These are phyloP conservation scores for Cassiopea andromeda DNA, from an alignment of 30 jellyfish, hydroid and myxozoan genomes.

Conservation along the genomic window DNA sequence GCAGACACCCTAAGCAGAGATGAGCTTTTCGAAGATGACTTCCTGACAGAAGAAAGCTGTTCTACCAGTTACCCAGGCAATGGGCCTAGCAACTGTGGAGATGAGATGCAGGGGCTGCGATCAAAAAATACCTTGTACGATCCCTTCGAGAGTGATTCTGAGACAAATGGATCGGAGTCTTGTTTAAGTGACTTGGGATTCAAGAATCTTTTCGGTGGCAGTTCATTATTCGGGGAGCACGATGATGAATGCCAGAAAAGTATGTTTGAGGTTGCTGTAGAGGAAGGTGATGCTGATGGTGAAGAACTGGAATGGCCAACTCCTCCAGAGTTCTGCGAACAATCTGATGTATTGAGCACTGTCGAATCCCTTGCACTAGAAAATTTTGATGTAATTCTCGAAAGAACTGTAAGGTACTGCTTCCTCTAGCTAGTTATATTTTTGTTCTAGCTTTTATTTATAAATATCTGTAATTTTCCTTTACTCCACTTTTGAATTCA, in stretches of 20 bases:
- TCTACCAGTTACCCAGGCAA: neutral
- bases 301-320: constrained; percentile 55
- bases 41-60: neutral
- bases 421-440: neutral
- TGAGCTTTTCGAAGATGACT: neutral
- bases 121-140: neutral
- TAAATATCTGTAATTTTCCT: neutral
- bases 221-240: constrained; percentile 6
- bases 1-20: neutral
- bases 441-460: neutral
- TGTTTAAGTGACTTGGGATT: neutral
- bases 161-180: neutral
- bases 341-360: neutral
- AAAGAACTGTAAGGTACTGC: constrained; percentile 36
- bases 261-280: neutral
- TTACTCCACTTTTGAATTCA: too few species aligned
- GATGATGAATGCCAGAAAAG: constrained; percentile 12
- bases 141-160: neutral
- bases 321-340: constrained; percentile 29
- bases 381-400: constrained; percentile 15
- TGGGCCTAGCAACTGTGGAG: neutral
- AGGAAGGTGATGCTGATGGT: neutral
- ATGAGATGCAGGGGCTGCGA: neutral
- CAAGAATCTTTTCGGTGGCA: constrained; percentile 7
- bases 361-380: constrained; percentile 25